phyloP scores from a whole-genome alignment of 2,797 vertebrate genomes.

The Selene dorsalis region DNA sequence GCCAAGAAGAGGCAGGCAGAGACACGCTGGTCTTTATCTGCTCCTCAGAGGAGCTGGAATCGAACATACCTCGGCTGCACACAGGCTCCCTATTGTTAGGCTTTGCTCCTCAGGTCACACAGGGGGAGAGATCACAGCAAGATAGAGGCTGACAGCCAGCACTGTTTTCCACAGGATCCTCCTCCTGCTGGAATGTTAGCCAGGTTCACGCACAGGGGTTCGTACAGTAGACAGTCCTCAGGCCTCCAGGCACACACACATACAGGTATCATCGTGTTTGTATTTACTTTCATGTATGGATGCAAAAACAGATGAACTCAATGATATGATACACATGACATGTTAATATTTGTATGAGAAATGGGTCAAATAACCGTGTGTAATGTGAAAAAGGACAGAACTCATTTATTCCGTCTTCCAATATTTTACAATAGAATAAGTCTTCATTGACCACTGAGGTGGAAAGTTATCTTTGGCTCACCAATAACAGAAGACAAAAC shows the following conservation, averaged over 20 bases:
- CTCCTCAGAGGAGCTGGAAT: conserved; percentile 57
- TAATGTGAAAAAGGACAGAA: background rate
- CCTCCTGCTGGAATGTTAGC: conserved; percentile 33
- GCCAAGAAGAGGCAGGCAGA: conserved; percentile 68
- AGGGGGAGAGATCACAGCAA: conserved; percentile 74
- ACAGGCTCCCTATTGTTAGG: conserved; percentile 80
- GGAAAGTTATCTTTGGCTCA: too few species aligned
- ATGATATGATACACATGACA: too few species aligned
- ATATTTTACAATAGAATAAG: too few species aligned
- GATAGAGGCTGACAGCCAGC: conserved; percentile 65
- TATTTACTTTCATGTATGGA: background rate
- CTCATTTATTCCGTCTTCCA: too few species aligned
- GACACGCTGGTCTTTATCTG: conserved; percentile 80
- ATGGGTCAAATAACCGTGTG: background rate
- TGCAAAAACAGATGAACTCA: background rate
- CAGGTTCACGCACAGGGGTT: background rate
- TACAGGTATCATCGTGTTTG: background rate
- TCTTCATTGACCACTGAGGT: too few species aligned
- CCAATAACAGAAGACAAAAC: too few species aligned
- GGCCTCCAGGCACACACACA: too few species aligned
- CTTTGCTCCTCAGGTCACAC: conserved; percentile 62
- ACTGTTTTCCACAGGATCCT: conserved; percentile 57
- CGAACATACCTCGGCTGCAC: conserved; percentile 71
- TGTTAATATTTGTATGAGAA: background rate
- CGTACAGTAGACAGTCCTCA: background rate